These are phyloP conservation scores for Amphipoea lucens DNA, from an alignment of 2,888 invertebrate genomes.

Conservation along the genomic window DNA sequence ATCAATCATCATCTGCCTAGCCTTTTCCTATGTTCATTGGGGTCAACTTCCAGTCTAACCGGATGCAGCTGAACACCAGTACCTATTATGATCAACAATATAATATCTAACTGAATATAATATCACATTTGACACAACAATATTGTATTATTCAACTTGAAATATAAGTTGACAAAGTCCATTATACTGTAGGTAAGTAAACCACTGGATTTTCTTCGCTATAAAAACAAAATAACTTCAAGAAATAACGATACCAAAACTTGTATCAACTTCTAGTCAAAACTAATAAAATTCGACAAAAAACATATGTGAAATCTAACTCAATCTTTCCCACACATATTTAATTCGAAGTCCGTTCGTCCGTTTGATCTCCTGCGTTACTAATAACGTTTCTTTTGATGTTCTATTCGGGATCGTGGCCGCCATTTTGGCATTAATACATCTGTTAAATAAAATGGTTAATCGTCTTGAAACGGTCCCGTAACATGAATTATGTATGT, in stretches of 20 bases:
- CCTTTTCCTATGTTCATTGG: too few relatives aligned
- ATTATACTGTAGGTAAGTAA: background rate
- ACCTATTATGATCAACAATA: background rate
- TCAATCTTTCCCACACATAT: constrained; percentile 40
- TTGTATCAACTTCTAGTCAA: constrained; percentile 16
- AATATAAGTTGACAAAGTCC: background rate
- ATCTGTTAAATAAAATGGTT: constrained; percentile 64
- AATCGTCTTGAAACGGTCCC: constrained; percentile 58
- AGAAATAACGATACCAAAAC: background rate
- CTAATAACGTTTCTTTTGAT: constrained; percentile 59
- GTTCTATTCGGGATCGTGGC: constrained; percentile 41
- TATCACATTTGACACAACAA: background rate
- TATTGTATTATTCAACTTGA: background rate
- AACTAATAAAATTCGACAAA: constrained; percentile 35
- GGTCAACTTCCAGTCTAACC: background rate
- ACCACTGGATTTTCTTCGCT: background rate
- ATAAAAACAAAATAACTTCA: background rate
- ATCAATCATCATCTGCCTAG: background rate
- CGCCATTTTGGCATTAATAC: constrained; percentile 59
- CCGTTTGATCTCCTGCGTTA: constrained; percentile 57
- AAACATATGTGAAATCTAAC: constrained; percentile 30
- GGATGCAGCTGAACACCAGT: background rate
- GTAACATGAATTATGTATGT: constrained; percentile 66
- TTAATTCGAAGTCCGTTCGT: constrained; percentile 40
- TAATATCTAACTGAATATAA: background rate